Percentiles rank a stretch among this genome's conserved stretches.
Evolutionary conservation across 2,888 invertebrate species (phyloP).

Genomic region (Xestobium rufovillosum): DNA sequence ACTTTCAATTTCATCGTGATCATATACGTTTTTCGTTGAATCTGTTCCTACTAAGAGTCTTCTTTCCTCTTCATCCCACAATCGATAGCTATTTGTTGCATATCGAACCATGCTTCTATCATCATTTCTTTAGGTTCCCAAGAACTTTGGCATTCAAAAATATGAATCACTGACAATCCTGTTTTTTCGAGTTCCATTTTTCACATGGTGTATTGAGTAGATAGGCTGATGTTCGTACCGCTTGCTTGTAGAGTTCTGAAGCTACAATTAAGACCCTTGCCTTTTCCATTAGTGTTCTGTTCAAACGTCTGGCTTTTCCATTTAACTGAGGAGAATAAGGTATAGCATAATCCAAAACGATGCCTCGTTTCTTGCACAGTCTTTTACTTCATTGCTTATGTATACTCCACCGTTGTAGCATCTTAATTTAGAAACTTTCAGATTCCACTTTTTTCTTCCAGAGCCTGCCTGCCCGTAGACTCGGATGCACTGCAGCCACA

Average conservation of each 20-base stretch:
- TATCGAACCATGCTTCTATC: slow-evolving; percentile 17
- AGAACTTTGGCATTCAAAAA: slow-evolving; percentile 1
- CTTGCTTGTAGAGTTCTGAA: slow-evolving; percentile 2
- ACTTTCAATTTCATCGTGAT: no score
- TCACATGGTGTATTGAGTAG: no score
- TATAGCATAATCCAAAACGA: slow-evolving; percentile 17
- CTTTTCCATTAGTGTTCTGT: slow-evolving; percentile 23
- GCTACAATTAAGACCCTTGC: slow-evolving; percentile 21
- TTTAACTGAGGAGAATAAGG: slow-evolving; percentile 23
- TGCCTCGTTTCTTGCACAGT: slow-evolving; percentile 21
- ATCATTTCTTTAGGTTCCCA: slow-evolving; percentile 18
- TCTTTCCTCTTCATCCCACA: no score
- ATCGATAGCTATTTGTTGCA: no score
- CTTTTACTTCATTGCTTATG: slow-evolving; percentile 13
- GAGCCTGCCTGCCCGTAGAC: no score
- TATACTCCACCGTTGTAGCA: slow-evolving; percentile 25
- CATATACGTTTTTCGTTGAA: no score
- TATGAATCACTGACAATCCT: slow-evolving; percentile 6
- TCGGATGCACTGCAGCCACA: no score
- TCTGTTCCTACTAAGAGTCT: no score
- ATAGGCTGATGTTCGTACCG: slow-evolving; percentile 5
- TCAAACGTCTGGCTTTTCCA: slow-evolving; percentile 24
- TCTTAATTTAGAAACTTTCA: slow-evolving; percentile 20
- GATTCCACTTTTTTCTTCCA: slow-evolving; percentile 11
- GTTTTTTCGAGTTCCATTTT: no score